Evolutionary conservation across 2,113 vertebrate genomes (phyloP), one percentile per base, ranked within the genome.

Genomic region (Eolophus roseicapilla): DNA sequence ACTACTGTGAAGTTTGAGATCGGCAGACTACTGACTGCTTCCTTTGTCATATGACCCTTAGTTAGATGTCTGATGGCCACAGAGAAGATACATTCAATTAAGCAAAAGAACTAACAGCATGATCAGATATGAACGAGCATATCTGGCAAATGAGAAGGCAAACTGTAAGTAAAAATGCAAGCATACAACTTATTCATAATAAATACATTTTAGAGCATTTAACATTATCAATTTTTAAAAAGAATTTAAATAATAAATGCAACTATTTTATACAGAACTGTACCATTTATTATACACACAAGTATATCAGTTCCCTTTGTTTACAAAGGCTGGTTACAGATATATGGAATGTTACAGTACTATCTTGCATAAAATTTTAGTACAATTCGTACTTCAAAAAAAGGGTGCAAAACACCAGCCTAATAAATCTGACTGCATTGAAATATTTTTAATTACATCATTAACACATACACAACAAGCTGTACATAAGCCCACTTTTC

Each of bases 311-410:
- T 98, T 98, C 99, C 99, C 98, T 98, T 98, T 98, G 98, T 98
- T 98, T 98, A 98, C 98, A 98, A 98, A 98, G 98, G 98, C 98
- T 98, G 98, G 98, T 98, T 98, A 98, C 98, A 98, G 98, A 99
- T 98, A 98, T 98, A 98, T 99, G 99, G 99, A 99, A 99, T 99
- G 99, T 99, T 99, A 99, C 98, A 99, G 98, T 99, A 98, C 98
- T 98, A 98, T 98, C 98, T 99, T 99, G 99, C 98, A 99, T 99
- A 99, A 99, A 99, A 99, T 98, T 98, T 98, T 98, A 98, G 98
- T 98, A 98, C 95, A 97, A 95, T 96, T 97, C 94, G 98, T 98
- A 99, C 98, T 98, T 98, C 98, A 98, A 98, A 98, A 98, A 98
- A 97, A 97, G 92, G 98, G 98, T 97, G 98, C 98, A 99, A 99